Conservation (phyloP, 2,888 invertebrate genomes). For the Micoletzkya japonica region DNA sequence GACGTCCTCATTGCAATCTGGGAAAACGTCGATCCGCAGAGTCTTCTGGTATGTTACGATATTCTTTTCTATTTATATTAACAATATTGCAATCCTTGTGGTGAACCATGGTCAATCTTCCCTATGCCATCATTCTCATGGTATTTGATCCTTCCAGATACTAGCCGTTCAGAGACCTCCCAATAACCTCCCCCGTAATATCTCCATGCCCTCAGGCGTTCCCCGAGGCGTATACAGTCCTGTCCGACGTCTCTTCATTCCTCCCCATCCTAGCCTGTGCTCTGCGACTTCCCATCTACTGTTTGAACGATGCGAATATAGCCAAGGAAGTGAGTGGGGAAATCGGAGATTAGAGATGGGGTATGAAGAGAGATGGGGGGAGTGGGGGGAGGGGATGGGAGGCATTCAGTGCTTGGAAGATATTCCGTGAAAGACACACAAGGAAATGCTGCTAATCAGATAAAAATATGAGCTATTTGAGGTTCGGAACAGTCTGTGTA, state of each 20-base stretch:
- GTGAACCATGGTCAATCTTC: background rate
- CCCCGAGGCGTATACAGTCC: constrained; percentile 39
- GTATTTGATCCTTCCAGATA: too few species aligned
- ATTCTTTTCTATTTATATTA: too few species aligned
- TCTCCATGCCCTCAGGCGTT: constrained; percentile 19
- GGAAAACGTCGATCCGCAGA: constrained; percentile 33
- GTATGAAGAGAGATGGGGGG: background rate
- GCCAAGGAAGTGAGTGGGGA: constrained; percentile 38
- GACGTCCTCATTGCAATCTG: constrained; percentile 48
- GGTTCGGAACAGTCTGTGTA: constrained; percentile 30
- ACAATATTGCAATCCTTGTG: too few species aligned
- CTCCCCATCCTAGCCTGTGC: constrained; percentile 49
- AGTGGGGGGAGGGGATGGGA: too few species aligned
- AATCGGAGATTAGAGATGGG: background rate
- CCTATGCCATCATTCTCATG: background rate
- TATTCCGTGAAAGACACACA: background rate
- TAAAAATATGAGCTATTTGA: constrained; percentile 23
- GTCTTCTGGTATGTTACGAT: constrained; percentile 1
- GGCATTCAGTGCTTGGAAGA: too few species aligned
- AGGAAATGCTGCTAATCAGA: background rate
- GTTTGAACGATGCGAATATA: constrained; percentile 45
- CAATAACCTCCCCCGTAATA: too few species aligned
- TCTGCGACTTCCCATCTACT: constrained; percentile 47
- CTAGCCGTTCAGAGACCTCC: too few species aligned
- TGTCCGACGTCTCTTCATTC: constrained; percentile 48